Percentiles rank a stretch among this genome's conserved stretches.
Conservation (phyloP, 2,888 invertebrate genomes). For the Leptothorax acervorum region DNA sequence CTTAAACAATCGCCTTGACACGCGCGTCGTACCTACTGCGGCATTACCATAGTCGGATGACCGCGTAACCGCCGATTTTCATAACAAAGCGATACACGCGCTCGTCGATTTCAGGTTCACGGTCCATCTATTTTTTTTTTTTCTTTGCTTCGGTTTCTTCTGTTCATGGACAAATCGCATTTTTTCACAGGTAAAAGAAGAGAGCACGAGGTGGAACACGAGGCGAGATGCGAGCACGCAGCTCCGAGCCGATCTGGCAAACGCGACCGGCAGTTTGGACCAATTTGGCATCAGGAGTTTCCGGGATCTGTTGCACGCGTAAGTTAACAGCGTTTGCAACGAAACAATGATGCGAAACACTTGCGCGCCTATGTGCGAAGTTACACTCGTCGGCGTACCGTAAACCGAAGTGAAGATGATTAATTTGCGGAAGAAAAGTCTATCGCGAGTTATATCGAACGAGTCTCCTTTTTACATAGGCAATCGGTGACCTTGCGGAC, state of each 20-base stretch:
- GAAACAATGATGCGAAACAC: conserved; percentile 7
- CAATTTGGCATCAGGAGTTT: conserved; percentile 25
- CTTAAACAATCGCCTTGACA: conserved; percentile 10
- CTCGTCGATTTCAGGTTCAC: not conserved
- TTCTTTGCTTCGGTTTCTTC: not conserved
- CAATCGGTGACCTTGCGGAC: not conserved
- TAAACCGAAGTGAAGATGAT: not conserved
- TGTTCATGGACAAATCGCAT: not conserved
- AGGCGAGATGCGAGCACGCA: conserved; percentile 25
- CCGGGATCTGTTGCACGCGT: not conserved
- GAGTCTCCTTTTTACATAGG: not conserved
- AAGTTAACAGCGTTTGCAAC: conserved; percentile 18
- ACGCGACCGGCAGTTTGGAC: not conserved
- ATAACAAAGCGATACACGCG: conserved; percentile 26
- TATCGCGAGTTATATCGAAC: not conserved
- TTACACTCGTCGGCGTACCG: not conserved
- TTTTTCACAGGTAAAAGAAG: conserved; percentile 14
- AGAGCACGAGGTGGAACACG: conserved; percentile 6
- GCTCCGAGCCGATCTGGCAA: not conserved
- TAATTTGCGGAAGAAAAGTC: conserved; percentile 21
- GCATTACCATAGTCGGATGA: not conserved
- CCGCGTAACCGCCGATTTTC: conserved; percentile 3
- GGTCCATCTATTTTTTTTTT: too few species aligned
- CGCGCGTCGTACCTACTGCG: not conserved
- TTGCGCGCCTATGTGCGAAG: conserved; percentile 5